Evolutionary conservation across 2,113 vertebrate species (phyloP).

Genomic region (Larimichthys polyactis): DNA sequence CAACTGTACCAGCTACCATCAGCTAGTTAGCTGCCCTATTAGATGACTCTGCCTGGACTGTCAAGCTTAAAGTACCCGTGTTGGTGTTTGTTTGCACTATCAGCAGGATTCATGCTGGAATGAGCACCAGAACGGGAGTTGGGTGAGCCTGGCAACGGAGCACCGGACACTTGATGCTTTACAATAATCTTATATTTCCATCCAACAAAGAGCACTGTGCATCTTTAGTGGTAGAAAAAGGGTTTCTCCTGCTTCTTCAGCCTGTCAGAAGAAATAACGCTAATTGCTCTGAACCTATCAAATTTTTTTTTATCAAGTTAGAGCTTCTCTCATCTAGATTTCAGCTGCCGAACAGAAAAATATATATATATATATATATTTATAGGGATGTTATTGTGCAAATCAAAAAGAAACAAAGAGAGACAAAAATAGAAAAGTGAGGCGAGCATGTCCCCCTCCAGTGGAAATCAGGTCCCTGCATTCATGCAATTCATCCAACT

Average conservation of each 20-base stretch:
- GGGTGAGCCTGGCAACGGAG: too few species aligned
- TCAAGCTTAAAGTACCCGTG: too few species aligned
- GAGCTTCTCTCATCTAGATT: background rate
- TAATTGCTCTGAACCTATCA: background rate
- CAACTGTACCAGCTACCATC: too few species aligned
- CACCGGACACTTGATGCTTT: background rate
- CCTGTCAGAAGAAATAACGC: background rate
- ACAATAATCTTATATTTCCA: background rate
- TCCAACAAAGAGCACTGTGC: background rate
- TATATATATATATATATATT: background rate
- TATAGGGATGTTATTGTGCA: background rate
- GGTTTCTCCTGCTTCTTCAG: background rate
- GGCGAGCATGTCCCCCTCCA: too few species aligned
- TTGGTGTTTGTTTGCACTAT: too few species aligned
- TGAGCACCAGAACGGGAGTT: too few species aligned
- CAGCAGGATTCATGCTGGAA: too few species aligned
- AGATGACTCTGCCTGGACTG: too few species aligned
- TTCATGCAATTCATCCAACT: background rate
- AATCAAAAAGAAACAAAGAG: background rate
- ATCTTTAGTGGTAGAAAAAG: background rate
- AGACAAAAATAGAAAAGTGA: slow-evolving; percentile 1
- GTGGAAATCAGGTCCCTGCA: background rate
- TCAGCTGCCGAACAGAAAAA: background rate
- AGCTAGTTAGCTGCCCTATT: too few species aligned
- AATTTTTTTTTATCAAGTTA: background rate